A percentile compares a stretch with the other conserved stretches of the same genome.
phyloP scores from a whole-genome alignment of 2,113 vertebrate genomes.

The Mastomys natalensis region DNA sequence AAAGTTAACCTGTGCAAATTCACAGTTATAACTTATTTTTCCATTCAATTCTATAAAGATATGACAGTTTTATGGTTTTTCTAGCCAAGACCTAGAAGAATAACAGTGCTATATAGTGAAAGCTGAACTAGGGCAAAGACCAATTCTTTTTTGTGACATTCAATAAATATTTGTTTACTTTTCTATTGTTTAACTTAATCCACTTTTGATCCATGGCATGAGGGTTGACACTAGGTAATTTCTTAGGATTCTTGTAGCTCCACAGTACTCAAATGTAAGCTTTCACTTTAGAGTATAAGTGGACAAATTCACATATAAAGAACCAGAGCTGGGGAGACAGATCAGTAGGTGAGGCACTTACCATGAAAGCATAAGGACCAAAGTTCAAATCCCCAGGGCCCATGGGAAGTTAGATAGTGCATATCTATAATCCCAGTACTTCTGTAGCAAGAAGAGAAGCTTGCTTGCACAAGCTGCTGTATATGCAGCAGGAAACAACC shows the following conservation, averaged over 20 bases:
- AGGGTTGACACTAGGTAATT: neutral
- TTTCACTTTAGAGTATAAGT: neutral
- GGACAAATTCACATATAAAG: neutral
- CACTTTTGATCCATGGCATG: neutral
- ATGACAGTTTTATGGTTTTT: slow-evolving; percentile 15
- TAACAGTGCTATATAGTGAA: neutral
- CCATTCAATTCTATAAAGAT: neutral
- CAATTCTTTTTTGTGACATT: slow-evolving; percentile 3
- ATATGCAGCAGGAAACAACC: neutral
- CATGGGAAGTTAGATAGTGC: neutral
- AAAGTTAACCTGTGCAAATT: slow-evolving; percentile 13
- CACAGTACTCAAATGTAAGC: neutral
- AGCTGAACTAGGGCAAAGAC: neutral
- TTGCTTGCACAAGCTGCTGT: neutral
- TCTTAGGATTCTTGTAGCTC: neutral
- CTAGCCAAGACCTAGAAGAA: neutral
- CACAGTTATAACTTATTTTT: slow-evolving; percentile 19
- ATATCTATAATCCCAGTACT: neutral
- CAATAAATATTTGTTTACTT: neutral
- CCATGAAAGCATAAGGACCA: neutral
- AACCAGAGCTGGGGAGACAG: neutral
- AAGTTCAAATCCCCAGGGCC: neutral
- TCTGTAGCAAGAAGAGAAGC: neutral
- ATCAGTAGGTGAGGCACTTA: neutral
- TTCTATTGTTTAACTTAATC: slow-evolving; percentile 33